phyloP scores from a whole-genome alignment of 2,797 vertebrate species.

The Spatula versicolor region DNA sequence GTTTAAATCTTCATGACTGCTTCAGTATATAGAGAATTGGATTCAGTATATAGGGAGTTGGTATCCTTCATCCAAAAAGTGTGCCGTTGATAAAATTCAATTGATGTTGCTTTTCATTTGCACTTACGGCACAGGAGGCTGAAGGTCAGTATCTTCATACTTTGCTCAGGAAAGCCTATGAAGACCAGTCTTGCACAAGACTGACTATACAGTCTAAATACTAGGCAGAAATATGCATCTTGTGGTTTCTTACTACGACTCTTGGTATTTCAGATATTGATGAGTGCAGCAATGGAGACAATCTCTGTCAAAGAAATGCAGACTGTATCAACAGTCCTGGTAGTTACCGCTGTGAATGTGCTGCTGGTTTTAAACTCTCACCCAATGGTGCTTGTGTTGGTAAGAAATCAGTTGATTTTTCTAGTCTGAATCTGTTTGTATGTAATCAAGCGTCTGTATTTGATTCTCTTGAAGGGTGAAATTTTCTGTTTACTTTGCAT shows the following conservation, averaged over 20 bases:
- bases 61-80: background rate
- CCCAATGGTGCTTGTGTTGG: constrained; percentile 84
- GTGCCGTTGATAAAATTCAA: background rate
- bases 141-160: background rate
- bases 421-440: background rate
- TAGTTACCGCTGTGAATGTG: constrained; percentile 87
- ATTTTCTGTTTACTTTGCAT: background rate
- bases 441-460: background rate
- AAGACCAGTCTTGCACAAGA: background rate
- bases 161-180: background rate
- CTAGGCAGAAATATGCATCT: background rate
- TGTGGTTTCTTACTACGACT: background rate
- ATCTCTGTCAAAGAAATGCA: constrained; percentile 84
- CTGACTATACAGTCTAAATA: background rate
- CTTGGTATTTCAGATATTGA: constrained; percentile 82
- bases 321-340: constrained; percentile 88
- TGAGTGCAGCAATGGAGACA: constrained; percentile 84
- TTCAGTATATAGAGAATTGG: background rate
- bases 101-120: background rate
- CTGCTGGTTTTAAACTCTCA: constrained; percentile 84
- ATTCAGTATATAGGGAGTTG: accelerated
- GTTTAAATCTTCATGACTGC: background rate
- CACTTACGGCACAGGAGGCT: background rate
- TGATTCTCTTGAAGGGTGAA: background rate
- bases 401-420: constrained; percentile 60